phyloP scores from a whole-genome alignment of 1,140 invertebrate species.

The Aphis gossypii region DNA sequence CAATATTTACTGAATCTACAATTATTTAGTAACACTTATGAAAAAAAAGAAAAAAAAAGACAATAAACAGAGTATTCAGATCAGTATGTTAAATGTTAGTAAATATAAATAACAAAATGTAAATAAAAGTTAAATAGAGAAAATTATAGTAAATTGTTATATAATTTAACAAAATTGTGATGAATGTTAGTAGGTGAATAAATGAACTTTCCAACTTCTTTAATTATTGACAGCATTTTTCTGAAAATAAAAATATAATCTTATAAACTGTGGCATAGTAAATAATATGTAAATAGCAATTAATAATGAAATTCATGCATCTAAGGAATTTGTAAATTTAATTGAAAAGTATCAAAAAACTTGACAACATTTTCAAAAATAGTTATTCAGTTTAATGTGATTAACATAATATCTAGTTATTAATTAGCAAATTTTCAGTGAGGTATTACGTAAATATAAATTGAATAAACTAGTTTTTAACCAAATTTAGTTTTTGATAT shows the following conservation, averaged over 20 bases:
- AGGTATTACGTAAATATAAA: neutral
- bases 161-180: conserved; percentile 8
- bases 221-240: conserved; percentile 1
- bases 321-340: neutral
- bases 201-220: neutral
- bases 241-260: conserved; percentile 31
- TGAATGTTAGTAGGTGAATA: conserved; percentile 7
- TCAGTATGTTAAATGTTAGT: neutral
- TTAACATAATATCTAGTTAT: neutral
- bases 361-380: neutral
- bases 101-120: neutral
- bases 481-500: neutral
- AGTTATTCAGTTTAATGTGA: neutral
- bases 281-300: neutral
- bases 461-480: neutral
- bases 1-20: neutral
- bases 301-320: neutral
- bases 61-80: neutral
- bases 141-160: neutral
- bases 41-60: neutral
- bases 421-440: neutral
- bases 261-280: neutral
- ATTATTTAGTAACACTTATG: neutral
- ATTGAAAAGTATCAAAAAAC: neutral
- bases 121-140: neutral